A percentile compares a stretch with the other conserved stretches of the same genome.
phyloP scores from a whole-genome alignment of 1,140 invertebrate species.

The Aphis craccivora region DNA sequence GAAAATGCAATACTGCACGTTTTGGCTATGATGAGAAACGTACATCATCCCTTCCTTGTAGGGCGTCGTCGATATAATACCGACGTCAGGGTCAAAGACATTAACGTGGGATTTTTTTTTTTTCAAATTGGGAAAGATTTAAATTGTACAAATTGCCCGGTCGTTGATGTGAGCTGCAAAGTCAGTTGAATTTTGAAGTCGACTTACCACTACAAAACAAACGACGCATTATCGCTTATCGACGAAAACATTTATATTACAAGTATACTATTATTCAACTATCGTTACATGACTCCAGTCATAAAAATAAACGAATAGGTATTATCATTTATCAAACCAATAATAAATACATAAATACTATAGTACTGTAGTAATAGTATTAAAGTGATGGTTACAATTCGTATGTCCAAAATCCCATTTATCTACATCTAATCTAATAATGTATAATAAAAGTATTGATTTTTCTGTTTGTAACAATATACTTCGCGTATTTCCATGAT shows the following conservation, averaged over 20 bases:
- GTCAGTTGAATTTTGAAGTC: neutral
- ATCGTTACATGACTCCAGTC: neutral
- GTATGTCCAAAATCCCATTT: neutral
- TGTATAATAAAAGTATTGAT: neutral
- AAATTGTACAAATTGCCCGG: too few relatives aligned
- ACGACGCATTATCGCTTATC: neutral
- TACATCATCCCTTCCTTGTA: too few relatives aligned
- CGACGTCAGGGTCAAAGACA: neutral
- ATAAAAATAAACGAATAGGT: too few relatives aligned
- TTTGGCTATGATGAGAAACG: too few relatives aligned
- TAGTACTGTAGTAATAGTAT: neutral
- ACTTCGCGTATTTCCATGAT: neutral
- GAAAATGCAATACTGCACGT: too few relatives aligned
- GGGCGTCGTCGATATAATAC: too few relatives aligned
- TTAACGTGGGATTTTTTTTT: neutral
- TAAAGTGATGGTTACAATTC: neutral
- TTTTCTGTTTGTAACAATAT: neutral
- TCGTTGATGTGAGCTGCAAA: neutral
- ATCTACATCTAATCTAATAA: neutral
- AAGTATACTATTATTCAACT: neutral
- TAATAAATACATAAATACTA: neutral
- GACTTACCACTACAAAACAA: too few relatives aligned
- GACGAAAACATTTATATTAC: neutral
- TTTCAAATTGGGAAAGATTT: neutral
- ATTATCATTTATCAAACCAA: neutral